Base-by-base conservation (phyloP, 1,140 invertebrate genomes). In the Calliopsis andreniformis region DNA sequence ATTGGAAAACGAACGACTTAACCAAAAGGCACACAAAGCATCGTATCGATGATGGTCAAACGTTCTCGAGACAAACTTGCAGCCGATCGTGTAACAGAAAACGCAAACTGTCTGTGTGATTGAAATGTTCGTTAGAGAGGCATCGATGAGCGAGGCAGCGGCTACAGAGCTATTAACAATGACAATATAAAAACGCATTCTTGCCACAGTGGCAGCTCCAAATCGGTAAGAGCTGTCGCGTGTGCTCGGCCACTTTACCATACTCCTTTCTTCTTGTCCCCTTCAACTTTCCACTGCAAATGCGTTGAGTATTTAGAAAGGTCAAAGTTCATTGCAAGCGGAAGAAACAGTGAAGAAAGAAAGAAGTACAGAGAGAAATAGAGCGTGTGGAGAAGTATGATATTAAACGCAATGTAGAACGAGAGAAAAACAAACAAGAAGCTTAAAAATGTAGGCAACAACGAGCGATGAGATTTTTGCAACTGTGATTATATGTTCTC, bases 1-100 rank as follows among this genome's bases (percentile, higher is more conserved):
- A 18, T 55, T 16, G 45, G n/a, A 51, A n/a, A 79, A 59, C 68
- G 53, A 59, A 75, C 25, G 47, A 75, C 49, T 71, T 56, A 66
- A 68, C 73, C n/a, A 25, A 71, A 68, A 80, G 76, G 80, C 81
- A 77, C 51, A 77, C 55, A 82, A 82, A 86, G 84, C 84, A 72
- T 69, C 28, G 73, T 53, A 39, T 63, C 47, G 51, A 66, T 79
- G 64, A n/a, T 72, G 25, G 4, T 72, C 49, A 30, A 76, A 67
- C 28, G 30, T 69, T 63, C 32, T 53, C 45, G 59, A 77, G 63
- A 58, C n/a, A 47, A 28, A 51, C 45, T 69, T 63, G 49, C 53
- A 43, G 18, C 61, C 45, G 56, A 66, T 35, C 35, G 56, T 45
- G 28, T 23, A 76, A 68, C 30, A 25, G 42, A 32, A 76, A 67